Evolutionary conservation across 1,140 invertebrate genomes (phyloP).

Genomic region (Drosophila lini): DNA sequence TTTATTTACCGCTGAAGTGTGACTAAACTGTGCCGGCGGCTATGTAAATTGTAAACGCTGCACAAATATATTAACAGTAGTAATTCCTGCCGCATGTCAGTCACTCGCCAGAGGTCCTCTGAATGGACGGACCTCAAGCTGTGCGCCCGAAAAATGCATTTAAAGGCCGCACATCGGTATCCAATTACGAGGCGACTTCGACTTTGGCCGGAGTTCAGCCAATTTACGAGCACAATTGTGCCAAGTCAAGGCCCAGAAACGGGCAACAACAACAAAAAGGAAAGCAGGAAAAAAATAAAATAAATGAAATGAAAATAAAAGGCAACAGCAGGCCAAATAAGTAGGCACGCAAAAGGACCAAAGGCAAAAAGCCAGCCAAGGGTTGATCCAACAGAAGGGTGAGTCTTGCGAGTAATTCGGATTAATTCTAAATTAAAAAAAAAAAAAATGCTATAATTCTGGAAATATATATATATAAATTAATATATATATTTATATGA

Average conservation of each 20-base stretch:
- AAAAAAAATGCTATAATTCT: too few species aligned
- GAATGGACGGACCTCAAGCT: conserved; percentile 72
- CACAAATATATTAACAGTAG: conserved; percentile 19
- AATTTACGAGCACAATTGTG: conserved; percentile 69
- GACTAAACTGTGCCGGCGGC: conserved; percentile 71
- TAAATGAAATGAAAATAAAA: conserved; percentile 40
- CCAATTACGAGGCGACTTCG: conserved; percentile 63
- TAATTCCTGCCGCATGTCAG: conserved; percentile 31
- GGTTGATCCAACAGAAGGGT: conserved; percentile 12
- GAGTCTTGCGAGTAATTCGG: conserved; percentile 2
- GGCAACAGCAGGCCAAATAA: conserved; percentile 74
- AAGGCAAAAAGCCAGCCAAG: conserved; percentile 21
- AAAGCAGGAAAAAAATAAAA: conserved; percentile 48
- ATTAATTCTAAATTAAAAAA: not conserved
- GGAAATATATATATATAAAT: too few species aligned
- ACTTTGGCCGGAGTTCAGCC: conserved; percentile 51
- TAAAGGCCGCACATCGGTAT: conserved; percentile 58
- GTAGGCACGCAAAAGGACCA: conserved; percentile 35
- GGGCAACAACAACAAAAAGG: not conserved
- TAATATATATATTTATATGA: not conserved
- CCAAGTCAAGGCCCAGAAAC: conserved; percentile 38
- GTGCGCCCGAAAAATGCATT: conserved; percentile 39
- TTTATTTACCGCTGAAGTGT: conserved; percentile 61
- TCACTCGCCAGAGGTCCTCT: conserved; percentile 25
- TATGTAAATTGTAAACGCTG: conserved; percentile 49